A percentile compares a stretch with the other conserved stretches of the same genome.
These are phyloP conservation scores for Diplolepis rosae DNA, from an alignment of 2,888 invertebrate genomes.

Conservation along the genomic window DNA sequence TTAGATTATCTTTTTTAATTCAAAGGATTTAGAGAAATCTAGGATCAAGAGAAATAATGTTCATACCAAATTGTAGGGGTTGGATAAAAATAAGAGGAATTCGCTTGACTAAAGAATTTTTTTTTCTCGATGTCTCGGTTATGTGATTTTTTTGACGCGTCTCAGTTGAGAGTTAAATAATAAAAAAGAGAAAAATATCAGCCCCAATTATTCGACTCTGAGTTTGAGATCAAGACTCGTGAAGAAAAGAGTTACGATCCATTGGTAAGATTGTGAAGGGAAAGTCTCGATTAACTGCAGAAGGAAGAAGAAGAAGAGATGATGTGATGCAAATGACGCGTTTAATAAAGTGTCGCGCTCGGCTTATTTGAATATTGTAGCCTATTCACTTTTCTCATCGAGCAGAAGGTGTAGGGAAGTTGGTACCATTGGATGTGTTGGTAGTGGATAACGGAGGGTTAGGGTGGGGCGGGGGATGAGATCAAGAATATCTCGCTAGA, in stretches of 20 bases:
- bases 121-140: too few species aligned
- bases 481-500: conserved; percentile 34
- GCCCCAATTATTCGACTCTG: neutral
- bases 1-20: too few species aligned
- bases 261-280: conserved; percentile 1
- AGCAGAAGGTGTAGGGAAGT: conserved; percentile 1
- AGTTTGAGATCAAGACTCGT: conserved; percentile 24
- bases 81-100: too few species aligned
- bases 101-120: too few species aligned
- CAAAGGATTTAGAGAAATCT: too few species aligned
- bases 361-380: conserved; percentile 70
- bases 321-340: conserved; percentile 65
- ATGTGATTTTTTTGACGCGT: too few species aligned
- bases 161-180: too few species aligned
- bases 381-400: conserved; percentile 70
- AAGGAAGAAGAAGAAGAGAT: conserved; percentile 7
- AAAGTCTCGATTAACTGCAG: conserved; percentile 28
- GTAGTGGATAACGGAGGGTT: conserved; percentile 29
- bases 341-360: conserved; percentile 71
- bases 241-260: conserved; percentile 27
- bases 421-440: conserved; percentile 33
- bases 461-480: conserved; percentile 38
- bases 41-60: too few species aligned
- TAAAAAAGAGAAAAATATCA: too few species aligned
- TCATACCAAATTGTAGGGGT: too few species aligned